Evolutionary conservation across 2,888 invertebrate species (phyloP), one percentile per base, ranked within the genome.

Genomic region (Tipula lateralis): DNA sequence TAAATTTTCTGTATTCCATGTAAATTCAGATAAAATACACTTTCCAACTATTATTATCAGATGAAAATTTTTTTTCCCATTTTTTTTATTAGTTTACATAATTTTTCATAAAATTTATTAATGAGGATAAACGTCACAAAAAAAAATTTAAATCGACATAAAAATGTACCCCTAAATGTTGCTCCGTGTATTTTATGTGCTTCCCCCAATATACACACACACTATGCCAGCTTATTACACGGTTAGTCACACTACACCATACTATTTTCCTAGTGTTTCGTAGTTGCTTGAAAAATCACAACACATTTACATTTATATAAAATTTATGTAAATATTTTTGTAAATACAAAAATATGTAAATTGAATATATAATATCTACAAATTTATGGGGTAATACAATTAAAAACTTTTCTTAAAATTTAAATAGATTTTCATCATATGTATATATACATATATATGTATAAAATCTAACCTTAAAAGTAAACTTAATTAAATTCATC

Each of bases 31-130:
- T 66, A 66, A 66, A 66, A 66, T 66, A 66, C 66, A 66, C 66
- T 66, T 66, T 66, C 66, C 66, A 66, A 66, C 66, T 66, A 66
- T 66, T 66, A 66, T 66, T 66, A 66, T 66, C 66, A 66, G 66
- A 66, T 66, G 24, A 66, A 66, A 66, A 7, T 66, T 66, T 66
- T 66, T 66, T 66, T 24, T 66, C 66, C 66, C 19, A 24, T 66
- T 66, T 66, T 36, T 44, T 44, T n/a, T 44, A n/a, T 44, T 44
- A 6, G 66, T 66, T 66, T 24, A 66, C 66, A 66, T 66, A 66
- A 66, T 66, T 66, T 66, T 66, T 9, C 66, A 66, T 24, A 66
- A 66, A 66, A 66, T 24, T 19, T 66, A 66, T 66, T 66, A 66
- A 66, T 66, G 24, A 66, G 44, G 66, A 66, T 66, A 66, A 19